Base-by-base conservation (phyloP, 1,140 invertebrate genomes). In the Sitophilus oryzae region DNA sequence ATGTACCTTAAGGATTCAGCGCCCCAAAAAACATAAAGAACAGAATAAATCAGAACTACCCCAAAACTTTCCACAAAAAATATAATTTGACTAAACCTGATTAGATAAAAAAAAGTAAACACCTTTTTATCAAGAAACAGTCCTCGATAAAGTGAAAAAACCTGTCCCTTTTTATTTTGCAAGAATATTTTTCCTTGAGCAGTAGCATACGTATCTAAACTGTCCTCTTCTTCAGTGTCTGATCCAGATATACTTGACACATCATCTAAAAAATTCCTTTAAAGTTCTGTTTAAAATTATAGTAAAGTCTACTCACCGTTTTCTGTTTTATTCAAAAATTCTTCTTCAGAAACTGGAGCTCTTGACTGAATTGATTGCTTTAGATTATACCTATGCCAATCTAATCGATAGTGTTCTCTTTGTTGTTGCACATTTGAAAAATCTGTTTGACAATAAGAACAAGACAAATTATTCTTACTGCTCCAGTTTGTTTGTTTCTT, bases 211-310 rank as follows among this genome's bases (percentile, higher is more conserved):
- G 77, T 64, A 58, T 82, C 80, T 10, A 74, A 77, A n/a, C 67
- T 67, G 22, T 76, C 74, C 42, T 77, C 74, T 10, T 76, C 74
- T 50, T 77, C 74, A 4, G 78, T 79, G 52, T 87, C 85, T 52
- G 82, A 86, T 15, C 84, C 86, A 3, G 86, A 89, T 56, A 87
- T 81, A 73, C 86, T 89, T 2, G 86, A 88, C 36, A 86, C 75
- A 66, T 86, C 84, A 71, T 82, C 84, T 83, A 60, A 5, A 61
- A 61, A 30, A 30, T 30, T 6, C 5, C 11, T 30, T 30, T 18
- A 42, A 42, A 14, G 3, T 42, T 42, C n/a, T 5, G 3, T 20
- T 18, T 42, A 3, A 19, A 19, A 5, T 42, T 8, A 6, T 20
- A 44, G 23, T 37, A 18, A 4, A 46, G 14, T 23, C 22, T 41